phyloP scores from a whole-genome alignment of 1,140 invertebrate species.

The Pseudomyrmex flavicornis region DNA sequence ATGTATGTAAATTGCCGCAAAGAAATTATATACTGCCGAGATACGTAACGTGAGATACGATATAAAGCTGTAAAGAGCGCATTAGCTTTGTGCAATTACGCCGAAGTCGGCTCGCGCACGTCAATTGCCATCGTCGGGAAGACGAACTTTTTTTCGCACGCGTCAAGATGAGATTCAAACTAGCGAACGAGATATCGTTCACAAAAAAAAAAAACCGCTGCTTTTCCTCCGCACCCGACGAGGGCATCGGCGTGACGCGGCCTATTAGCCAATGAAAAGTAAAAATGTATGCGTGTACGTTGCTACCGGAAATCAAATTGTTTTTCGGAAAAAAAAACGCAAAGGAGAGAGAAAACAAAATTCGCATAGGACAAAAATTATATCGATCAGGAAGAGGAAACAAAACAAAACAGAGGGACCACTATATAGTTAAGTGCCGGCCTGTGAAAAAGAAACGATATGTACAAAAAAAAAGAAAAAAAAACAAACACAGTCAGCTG shows the following conservation, averaged over 20 bases:
- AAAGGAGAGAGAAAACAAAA: conserved; percentile 26
- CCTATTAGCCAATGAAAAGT: conserved; percentile 63
- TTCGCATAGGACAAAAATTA: conserved; percentile 9
- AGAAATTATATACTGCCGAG: conserved; percentile 58
- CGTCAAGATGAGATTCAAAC: neutral
- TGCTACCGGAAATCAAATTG: conserved; percentile 62
- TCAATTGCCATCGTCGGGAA: conserved; percentile 18
- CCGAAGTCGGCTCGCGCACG: conserved; percentile 21
- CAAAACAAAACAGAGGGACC: conserved; percentile 69
- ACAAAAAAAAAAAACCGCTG: neutral
- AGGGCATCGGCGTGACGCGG: conserved; percentile 35
- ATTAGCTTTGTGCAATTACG: conserved; percentile 76
- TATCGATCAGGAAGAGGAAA: conserved; percentile 9
- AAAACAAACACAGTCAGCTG: conserved; percentile 42
- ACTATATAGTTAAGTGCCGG: conserved; percentile 70
- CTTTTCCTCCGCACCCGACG: neutral
- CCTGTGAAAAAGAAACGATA: conserved; percentile 70
- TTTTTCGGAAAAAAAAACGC: conserved; percentile 13
- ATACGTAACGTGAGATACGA: conserved; percentile 63
- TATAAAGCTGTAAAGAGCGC: conserved; percentile 76
- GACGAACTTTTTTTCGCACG: neutral
- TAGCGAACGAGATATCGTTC: neutral
- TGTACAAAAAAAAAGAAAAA: conserved; percentile 4
- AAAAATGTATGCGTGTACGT: conserved; percentile 61
- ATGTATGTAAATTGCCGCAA: conserved; percentile 38